Conservation (phyloP, 2,113 vertebrate species). For the Eurypyga helias region DNA sequence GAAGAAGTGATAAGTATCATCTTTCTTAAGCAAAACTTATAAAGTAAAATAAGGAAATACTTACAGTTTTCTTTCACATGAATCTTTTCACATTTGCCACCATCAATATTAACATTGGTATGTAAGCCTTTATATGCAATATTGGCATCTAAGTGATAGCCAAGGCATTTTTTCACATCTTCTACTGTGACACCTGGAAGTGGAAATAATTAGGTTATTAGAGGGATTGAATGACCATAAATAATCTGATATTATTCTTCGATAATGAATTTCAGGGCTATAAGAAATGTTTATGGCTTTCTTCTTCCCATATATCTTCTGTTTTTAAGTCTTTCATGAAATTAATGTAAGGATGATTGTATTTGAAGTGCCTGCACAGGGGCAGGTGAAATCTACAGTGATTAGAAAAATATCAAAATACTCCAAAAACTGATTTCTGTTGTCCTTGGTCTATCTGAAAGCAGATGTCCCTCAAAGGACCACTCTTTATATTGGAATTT, state of each 20-base stretch:
- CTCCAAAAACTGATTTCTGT: background rate
- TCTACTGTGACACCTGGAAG: slow-evolving; percentile 77
- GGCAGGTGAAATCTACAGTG: background rate
- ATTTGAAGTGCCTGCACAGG: background rate
- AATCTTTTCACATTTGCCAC: slow-evolving; percentile 13
- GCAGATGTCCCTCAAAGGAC: background rate
- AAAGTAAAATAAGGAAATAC: background rate
- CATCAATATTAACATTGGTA: fast-evolving
- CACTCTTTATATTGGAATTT: background rate
- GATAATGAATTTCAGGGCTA: background rate
- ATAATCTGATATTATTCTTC: background rate
- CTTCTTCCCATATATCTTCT: background rate
- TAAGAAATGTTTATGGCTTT: background rate
- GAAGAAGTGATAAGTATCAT: background rate
- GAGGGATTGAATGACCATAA: background rate
- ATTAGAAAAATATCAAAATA: background rate
- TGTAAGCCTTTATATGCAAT: fast-evolving
- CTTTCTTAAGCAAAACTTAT: background rate
- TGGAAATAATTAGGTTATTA: background rate
- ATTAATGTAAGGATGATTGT: background rate
- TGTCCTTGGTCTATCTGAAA: background rate
- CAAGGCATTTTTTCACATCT: slow-evolving; percentile 79
- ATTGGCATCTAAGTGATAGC: slow-evolving; percentile 27
- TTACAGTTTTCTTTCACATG: slow-evolving; percentile 6
- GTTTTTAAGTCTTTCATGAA: background rate